Percentiles rank a stretch among this genome's conserved stretches.
These are phyloP conservation scores for Chymomyza amoena DNA, from an alignment of 2,888 invertebrate species.

Conservation along the genomic window DNA sequence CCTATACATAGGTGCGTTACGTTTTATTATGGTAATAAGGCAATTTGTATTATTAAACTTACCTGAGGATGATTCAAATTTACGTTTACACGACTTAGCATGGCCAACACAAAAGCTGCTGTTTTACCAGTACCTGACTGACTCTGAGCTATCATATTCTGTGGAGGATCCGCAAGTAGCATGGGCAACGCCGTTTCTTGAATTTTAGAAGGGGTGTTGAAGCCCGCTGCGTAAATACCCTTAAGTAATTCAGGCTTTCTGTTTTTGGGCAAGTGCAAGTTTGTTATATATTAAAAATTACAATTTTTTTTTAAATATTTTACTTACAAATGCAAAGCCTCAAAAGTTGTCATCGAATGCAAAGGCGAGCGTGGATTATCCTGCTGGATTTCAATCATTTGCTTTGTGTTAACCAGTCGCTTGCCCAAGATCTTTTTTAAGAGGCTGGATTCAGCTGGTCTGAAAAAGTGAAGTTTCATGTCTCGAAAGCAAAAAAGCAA, in stretches of 20 bases:
- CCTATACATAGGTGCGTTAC: constrained; percentile 74
- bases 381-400: constrained; percentile 93
- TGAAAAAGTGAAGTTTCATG: constrained; percentile 40
- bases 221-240: constrained; percentile 97
- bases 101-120: constrained; percentile 97
- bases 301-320: constrained; percentile 1
- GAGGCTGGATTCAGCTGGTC: constrained; percentile 90
- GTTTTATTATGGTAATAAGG: not conserved
- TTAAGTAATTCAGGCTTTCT: constrained; percentile 94
- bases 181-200: constrained; percentile 97
- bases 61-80: constrained; percentile 91
- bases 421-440: constrained; percentile 94
- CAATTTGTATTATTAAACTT: constrained; percentile 18
- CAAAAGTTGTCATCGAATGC: constrained; percentile 94
- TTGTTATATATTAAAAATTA: not conserved
- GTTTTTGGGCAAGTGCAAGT: not conserved
- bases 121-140: constrained; percentile 99
- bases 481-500: too few species aligned
- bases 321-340: constrained; percentile 88
- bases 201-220: constrained; percentile 99
- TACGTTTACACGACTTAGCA: constrained; percentile 94
- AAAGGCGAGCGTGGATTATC: constrained; percentile 96
- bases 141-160: constrained; percentile 99
- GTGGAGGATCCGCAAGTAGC: constrained; percentile 94
- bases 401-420: constrained; percentile 91